These are phyloP conservation scores for Leucophenga montana DNA, from an alignment of 2,888 invertebrate species.

Conservation along the genomic window DNA sequence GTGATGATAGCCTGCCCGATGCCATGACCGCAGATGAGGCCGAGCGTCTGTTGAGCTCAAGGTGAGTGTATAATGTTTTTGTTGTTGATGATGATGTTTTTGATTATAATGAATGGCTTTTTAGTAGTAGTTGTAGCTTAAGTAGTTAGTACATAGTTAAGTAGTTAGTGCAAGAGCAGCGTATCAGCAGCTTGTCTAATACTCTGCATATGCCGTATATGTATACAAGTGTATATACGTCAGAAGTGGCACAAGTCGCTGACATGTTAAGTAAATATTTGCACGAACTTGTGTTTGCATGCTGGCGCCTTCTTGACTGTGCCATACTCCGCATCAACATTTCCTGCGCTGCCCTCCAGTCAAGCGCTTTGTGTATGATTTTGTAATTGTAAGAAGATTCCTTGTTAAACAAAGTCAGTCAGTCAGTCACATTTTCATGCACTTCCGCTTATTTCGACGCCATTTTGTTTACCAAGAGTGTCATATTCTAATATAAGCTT, in stretches of 20 bases:
- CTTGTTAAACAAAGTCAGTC: neutral
- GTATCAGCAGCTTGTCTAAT: neutral
- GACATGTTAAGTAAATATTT: slow-evolving; percentile 27
- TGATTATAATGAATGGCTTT: too few species aligned
- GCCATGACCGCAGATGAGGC: slow-evolving; percentile 90
- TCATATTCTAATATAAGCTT: neutral
- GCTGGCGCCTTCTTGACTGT: slow-evolving; percentile 20
- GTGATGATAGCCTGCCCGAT: slow-evolving; percentile 73
- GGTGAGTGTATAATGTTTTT: slow-evolving; percentile 75
- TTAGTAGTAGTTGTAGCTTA: too few species aligned
- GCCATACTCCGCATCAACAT: slow-evolving; percentile 40
- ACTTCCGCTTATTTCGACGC: slow-evolving; percentile 1
- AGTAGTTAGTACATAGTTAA: too few species aligned
- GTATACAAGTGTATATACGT: neutral
- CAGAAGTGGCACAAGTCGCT: slow-evolving; percentile 8
- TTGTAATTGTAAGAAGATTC: neutral
- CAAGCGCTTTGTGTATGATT: neutral
- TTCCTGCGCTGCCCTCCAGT: slow-evolving; percentile 10
- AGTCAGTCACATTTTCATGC: neutral
- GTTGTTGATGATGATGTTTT: too few species aligned
- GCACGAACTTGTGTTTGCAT: slow-evolving; percentile 5
- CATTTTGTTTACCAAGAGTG: slow-evolving; percentile 1
- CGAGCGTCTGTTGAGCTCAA: slow-evolving; percentile 88
- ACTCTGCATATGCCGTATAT: neutral
- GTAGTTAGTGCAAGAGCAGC: too few species aligned